Evolutionary conservation across 2,797 vertebrate species (phyloP).

Genomic region (Brachymystax lenok): DNA sequence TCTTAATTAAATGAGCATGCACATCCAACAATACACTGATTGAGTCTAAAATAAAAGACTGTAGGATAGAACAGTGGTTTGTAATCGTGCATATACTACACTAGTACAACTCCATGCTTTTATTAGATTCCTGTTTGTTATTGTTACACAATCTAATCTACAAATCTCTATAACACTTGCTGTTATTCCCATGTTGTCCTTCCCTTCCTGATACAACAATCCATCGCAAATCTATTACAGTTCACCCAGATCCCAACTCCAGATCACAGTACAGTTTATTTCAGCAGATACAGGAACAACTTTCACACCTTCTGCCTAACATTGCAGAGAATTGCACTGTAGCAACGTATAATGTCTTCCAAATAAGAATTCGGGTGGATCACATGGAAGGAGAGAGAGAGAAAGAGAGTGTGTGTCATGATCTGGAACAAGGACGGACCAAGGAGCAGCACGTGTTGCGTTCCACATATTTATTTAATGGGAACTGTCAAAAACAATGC

Average conservation of each 20-base stretch:
- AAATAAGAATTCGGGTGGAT: slow-evolving; percentile 75
- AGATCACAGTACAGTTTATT: neutral
- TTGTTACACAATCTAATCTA: slow-evolving; percentile 19
- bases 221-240: neutral
- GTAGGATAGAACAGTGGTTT: slow-evolving; percentile 17
- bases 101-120: slow-evolving; percentile 14
- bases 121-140: slow-evolving; percentile 3
- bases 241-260: neutral
- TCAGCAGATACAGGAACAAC: neutral
- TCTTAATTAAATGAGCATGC: slow-evolving; percentile 40
- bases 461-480: too few relatives aligned
- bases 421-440: too few relatives aligned
- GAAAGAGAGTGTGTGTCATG: too few relatives aligned
- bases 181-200: slow-evolving; percentile 10
- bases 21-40: slow-evolving; percentile 32
- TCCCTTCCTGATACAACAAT: neutral
- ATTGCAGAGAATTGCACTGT: slow-evolving; percentile 49
- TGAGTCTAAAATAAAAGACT: slow-evolving; percentile 24
- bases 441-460: too few relatives aligned
- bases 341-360: slow-evolving; percentile 76
- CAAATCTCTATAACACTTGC: neutral
- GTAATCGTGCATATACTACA: neutral
- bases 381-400: slow-evolving; percentile 40
- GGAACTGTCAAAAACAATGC: too few relatives aligned
- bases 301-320: slow-evolving; percentile 6